Base-by-base conservation (phyloP, 2,888 invertebrate species). In the Notocelia uddmanniana region DNA sequence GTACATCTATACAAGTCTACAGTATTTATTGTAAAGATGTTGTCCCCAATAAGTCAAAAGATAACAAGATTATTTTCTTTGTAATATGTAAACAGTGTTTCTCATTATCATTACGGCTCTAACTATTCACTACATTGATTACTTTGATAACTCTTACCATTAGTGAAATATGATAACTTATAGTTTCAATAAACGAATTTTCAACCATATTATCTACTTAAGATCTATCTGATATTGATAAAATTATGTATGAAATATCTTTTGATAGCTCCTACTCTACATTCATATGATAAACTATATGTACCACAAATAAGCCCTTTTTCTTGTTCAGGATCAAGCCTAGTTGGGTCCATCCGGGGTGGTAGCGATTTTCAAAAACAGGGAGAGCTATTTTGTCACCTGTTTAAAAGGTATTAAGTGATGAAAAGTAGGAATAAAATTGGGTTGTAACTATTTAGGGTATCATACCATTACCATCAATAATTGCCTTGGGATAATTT, bases 181-280 rank as follows among this genome's bases (percentile, higher is more conserved):
- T 18, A 55, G 55, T 55, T 45, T 15, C n/a, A 41, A 37, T 23
- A 60, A 6, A 45, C 11, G 6, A 60, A 60, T 23, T 60, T 15
- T n/a, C 18, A 9, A 52, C 19, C 0, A 34, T 37, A 26, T 63
- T 19, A 52, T 64, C 52, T 21, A 34, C n/a, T 6, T 37, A 31
- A 21, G 52, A 64, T 64, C 21, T 31, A n/a, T n/a, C n/a, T 37
- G 37, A 54, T 52, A 10, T 19, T 63, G 52, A 64, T 64, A 54
- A 64, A 59, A 50, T 21, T 52, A 2, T 19, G 23, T 45, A n/a
- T 52, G 52, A 21, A 52, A 37, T 64, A 64, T 64, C 21, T 52
- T 10, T 34, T 54, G 64, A 64, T 64, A 64, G 37, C 21, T 64
- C n/a, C 64, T 64, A 54, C 52, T 52, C 52, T 64, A 64, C n/a